A percentile compares a stretch with the other conserved stretches of the same genome.
These are phyloP conservation scores for Caloenas nicobarica DNA, from an alignment of 2,113 vertebrate genomes.

Conservation along the genomic window DNA sequence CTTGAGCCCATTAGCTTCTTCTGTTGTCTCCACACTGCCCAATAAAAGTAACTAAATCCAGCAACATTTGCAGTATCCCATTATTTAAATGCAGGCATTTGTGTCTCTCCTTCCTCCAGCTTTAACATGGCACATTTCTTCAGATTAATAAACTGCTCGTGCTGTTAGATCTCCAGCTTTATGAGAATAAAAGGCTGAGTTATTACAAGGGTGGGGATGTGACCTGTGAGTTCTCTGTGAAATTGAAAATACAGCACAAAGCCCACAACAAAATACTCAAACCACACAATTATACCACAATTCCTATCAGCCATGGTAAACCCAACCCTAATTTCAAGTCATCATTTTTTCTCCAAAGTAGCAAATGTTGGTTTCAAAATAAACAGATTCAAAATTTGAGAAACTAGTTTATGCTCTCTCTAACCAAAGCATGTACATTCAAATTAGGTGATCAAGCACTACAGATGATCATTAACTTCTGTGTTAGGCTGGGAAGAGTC, in stretches of 20 bases:
- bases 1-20: constrained; percentile 20
- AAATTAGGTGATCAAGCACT: neutral
- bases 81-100: neutral
- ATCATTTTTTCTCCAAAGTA: neutral
- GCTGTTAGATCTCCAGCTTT: neutral
- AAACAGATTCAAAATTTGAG: neutral
- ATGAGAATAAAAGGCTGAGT: neutral
- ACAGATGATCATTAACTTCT: neutral
- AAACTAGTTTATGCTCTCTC: neutral
- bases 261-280: neutral
- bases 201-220: neutral
- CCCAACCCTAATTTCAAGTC: neutral
- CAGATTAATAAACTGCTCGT: neutral
- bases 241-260: neutral
- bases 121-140: neutral
- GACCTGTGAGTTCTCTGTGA: fast-evolving
- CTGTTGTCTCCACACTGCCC: neutral
- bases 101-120: neutral
- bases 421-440: neutral
- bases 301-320: neutral
- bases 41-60: constrained; percentile 34
- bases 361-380: neutral
- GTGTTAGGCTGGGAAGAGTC: neutral
- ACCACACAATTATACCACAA: neutral
- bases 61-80: neutral